A percentile compares a stretch with the other conserved stretches of the same genome.
phyloP scores from a whole-genome alignment of 2,797 vertebrate species.

The Aquila chrysaetos region DNA sequence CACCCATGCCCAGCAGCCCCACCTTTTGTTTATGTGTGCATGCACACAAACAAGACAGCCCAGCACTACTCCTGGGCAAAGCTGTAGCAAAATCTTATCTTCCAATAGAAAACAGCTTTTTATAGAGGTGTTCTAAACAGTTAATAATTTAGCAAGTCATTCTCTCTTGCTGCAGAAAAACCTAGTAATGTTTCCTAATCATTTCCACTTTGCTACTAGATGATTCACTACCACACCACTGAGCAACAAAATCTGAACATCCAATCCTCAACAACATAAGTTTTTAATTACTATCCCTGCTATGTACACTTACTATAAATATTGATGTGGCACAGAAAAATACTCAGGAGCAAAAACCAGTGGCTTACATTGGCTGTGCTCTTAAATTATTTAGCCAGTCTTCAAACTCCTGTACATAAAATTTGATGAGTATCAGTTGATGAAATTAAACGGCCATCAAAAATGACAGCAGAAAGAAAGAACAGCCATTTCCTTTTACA shows the following conservation, averaged over 20 bases:
- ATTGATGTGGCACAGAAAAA: background rate
- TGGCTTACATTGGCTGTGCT: background rate
- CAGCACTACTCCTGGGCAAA: background rate
- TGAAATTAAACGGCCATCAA: background rate
- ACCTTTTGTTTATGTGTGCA: background rate
- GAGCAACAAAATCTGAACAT: background rate
- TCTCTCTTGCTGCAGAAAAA: background rate
- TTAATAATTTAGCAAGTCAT: background rate
- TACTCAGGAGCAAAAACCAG: background rate
- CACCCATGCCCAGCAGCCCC: background rate
- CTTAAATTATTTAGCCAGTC: background rate
- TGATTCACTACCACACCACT: background rate
- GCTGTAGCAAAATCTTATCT: background rate
- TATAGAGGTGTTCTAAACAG: background rate
- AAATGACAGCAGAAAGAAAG: background rate
- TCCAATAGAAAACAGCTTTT: background rate
- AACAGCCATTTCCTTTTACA: background rate
- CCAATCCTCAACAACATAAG: fast-evolving
- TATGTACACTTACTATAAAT: background rate
- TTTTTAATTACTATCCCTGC: background rate
- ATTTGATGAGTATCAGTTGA: background rate
- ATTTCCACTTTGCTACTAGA: background rate
- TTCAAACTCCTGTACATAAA: background rate
- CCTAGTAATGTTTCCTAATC: background rate
- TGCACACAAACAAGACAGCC: background rate